Conservation (phyloP, 1,140 invertebrate genomes). For the Gonioctena quinquepunctata region DNA sequence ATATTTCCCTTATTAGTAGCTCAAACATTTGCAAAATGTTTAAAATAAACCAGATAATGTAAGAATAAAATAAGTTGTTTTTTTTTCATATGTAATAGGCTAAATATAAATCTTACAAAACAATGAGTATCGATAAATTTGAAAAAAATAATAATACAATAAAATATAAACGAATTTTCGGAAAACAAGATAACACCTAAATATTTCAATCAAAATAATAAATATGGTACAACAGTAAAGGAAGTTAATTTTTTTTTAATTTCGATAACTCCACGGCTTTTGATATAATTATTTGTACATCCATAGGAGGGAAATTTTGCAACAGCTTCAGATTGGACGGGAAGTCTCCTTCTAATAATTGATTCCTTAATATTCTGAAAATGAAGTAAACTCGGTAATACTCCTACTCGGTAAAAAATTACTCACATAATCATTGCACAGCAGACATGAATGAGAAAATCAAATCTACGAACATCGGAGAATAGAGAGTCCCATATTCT, state of each 20-base stretch:
- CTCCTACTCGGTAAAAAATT: constrained; percentile 8
- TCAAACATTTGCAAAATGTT: constrained; percentile 85
- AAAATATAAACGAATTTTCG: too few relatives aligned
- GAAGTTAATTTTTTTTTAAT: constrained; percentile 30
- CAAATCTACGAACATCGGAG: constrained; percentile 84
- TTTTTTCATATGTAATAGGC: background rate
- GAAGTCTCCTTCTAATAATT: constrained; percentile 85
- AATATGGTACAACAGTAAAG: too few relatives aligned
- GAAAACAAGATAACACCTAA: too few relatives aligned
- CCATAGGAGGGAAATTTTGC: constrained; percentile 80
- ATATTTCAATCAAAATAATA: too few relatives aligned
- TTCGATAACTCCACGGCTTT: constrained; percentile 63
- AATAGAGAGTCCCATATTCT: constrained; percentile 96
- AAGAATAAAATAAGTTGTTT: background rate
- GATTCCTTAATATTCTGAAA: constrained; percentile 77
- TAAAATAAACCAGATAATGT: background rate
- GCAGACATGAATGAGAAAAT: constrained; percentile 89
- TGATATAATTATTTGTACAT: constrained; percentile 70
- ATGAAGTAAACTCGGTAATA: constrained; percentile 28
- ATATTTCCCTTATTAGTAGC: constrained; percentile 94
- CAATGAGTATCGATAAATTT: background rate
- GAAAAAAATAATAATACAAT: too few relatives aligned
- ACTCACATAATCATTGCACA: constrained; percentile 96
- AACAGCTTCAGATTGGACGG: constrained; percentile 91
- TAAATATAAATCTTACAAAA: background rate